phyloP scores from a whole-genome alignment of 2,888 invertebrate genomes.

The Coecobrya sp. region DNA sequence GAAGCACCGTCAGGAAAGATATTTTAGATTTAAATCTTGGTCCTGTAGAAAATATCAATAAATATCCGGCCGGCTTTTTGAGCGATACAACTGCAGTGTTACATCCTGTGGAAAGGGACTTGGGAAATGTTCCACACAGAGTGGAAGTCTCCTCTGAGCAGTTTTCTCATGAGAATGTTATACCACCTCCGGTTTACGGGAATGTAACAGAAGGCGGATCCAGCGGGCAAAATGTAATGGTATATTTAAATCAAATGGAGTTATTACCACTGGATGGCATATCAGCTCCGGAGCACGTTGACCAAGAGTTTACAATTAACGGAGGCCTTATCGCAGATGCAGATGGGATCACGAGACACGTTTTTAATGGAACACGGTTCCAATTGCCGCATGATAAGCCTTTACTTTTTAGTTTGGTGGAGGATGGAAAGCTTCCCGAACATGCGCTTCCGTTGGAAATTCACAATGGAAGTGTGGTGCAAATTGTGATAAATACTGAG shows the following conservation, averaged over 20 bases:
- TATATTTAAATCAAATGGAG: conserved; percentile 72
- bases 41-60: conserved; percentile 78
- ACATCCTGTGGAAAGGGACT: conserved; percentile 36
- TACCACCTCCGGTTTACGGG: neutral
- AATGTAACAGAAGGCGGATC: too few species aligned
- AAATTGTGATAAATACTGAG: conserved; percentile 81
- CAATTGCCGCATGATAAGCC: conserved; percentile 67
- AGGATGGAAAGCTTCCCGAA: conserved; percentile 69
- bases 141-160: neutral
- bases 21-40: conserved; percentile 70
- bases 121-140: neutral
- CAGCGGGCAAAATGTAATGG: too few species aligned
- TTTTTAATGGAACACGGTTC: conserved; percentile 79
- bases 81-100: conserved; percentile 79
- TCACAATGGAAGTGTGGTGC: conserved; percentile 74
- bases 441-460: conserved; percentile 47
- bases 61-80: conserved; percentile 79
- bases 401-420: conserved; percentile 66
- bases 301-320: conserved; percentile 71
- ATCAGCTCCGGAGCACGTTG: conserved; percentile 77
- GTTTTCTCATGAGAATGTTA: conserved; percentile 30
- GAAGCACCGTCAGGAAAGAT: neutral
- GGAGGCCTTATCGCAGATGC: conserved; percentile 69
- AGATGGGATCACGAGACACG: conserved; percentile 64
- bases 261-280: conserved; percentile 73